Evolutionary conservation across 2,113 vertebrate species (phyloP).

Genomic region (Polypterus senegalus): DNA sequence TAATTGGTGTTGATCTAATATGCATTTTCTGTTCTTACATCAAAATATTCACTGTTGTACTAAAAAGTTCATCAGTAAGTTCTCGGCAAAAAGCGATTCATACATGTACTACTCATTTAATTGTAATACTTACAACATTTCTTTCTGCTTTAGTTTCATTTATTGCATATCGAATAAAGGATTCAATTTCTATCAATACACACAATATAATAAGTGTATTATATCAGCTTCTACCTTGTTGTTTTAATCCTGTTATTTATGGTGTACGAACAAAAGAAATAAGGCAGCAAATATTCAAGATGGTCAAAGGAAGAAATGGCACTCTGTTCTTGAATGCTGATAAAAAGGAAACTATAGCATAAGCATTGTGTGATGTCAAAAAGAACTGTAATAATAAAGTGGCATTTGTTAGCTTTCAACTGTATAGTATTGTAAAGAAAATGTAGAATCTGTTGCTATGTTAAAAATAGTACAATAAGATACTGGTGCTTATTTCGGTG

Average conservation of each 20-base stretch:
- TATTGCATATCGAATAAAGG: constrained; percentile 10
- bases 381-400: too few relatives aligned
- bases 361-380: too few relatives aligned
- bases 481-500: too few relatives aligned
- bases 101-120: background rate
- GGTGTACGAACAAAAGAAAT: constrained; percentile 35
- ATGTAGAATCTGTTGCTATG: too few relatives aligned
- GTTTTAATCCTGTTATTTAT: constrained; percentile 33
- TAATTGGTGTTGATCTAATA: constrained; percentile 11
- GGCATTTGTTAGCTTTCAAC: too few relatives aligned
- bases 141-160: constrained; percentile 10
- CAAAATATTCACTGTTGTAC: background rate
- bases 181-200: accelerated
- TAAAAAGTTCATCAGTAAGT: background rate
- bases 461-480: too few relatives aligned
- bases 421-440: too few relatives aligned
- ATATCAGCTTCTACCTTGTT: constrained; percentile 22
- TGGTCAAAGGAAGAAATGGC: background rate
- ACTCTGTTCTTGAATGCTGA: too few relatives aligned
- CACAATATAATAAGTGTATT: constrained; percentile 28
- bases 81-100: background rate
- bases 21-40: background rate
- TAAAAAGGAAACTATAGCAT: too few relatives aligned
- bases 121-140: background rate
- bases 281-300: constrained; percentile 13